Conservation (phyloP, 2,113 vertebrate genomes). For the Catharus minimus region DNA sequence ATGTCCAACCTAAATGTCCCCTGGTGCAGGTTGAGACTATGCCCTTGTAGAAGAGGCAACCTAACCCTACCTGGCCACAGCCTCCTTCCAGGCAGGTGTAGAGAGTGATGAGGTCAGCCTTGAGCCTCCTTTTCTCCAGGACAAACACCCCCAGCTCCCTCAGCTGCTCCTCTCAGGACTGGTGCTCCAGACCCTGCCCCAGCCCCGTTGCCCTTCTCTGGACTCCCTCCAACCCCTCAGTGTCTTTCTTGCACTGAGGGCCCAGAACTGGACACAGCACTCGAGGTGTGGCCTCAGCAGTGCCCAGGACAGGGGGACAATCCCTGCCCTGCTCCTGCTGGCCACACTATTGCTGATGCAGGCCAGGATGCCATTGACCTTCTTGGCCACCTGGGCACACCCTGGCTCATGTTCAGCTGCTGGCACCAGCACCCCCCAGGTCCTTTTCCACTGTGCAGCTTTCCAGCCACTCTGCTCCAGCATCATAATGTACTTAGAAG, state of each 20-base stretch:
- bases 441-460: background rate
- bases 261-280: no score
- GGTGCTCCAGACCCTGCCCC: no score
- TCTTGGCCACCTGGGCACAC: background rate
- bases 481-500: background rate
- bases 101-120: fast-evolving
- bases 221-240: no score
- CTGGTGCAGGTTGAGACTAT: background rate
- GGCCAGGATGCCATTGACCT: background rate
- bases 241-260: no score
- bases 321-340: background rate
- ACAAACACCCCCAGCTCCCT: background rate
- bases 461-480: background rate
- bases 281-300: background rate
- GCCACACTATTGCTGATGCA: background rate
- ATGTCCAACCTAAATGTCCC: background rate
- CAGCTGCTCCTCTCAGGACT: background rate
- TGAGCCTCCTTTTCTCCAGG: background rate
- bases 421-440: background rate
- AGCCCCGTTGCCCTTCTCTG: no score
- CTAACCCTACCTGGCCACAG: fast-evolving
- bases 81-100: fast-evolving
- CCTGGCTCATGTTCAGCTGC: background rate
- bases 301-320: background rate
- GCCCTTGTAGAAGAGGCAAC: background rate